Evolutionary conservation across 2,888 invertebrate genomes (phyloP).

Genomic region (Patella pellucida): DNA sequence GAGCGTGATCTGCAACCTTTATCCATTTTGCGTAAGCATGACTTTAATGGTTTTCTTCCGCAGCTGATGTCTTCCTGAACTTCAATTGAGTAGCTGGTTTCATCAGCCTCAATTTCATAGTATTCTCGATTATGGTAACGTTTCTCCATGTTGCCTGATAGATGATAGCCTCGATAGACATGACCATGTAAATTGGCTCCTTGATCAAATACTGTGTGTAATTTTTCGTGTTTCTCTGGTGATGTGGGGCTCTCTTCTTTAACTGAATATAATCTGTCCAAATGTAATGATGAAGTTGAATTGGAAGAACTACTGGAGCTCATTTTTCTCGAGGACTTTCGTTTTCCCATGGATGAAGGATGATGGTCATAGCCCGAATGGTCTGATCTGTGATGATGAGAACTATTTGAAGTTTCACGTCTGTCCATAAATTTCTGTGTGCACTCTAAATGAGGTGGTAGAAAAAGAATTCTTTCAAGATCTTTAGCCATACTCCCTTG

Average conservation of each 20-base stretch:
- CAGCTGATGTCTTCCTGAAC: slow-evolving; percentile 17
- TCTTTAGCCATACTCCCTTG: slow-evolving; percentile 33
- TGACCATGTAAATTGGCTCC: slow-evolving; percentile 2
- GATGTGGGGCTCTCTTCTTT: slow-evolving; percentile 57
- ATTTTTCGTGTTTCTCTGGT: slow-evolving; percentile 37
- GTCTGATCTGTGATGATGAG: neutral
- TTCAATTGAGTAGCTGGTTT: slow-evolving; percentile 6
- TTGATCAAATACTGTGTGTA: slow-evolving; percentile 6
- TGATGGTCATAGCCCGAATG: slow-evolving; percentile 5
- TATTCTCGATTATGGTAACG: slow-evolving; percentile 10
- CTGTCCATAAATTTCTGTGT: slow-evolving; percentile 14
- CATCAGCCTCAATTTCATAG: slow-evolving; percentile 4
- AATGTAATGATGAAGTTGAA: slow-evolving; percentile 20
- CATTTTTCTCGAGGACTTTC: neutral
- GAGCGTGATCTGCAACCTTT: slow-evolving; percentile 51
- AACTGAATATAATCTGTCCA: slow-evolving; percentile 51
- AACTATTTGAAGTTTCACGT: neutral
- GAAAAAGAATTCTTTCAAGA: slow-evolving; percentile 55
- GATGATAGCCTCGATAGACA: neutral
- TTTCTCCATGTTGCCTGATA: slow-evolving; percentile 10
- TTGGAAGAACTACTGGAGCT: slow-evolving; percentile 7
- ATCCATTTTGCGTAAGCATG: slow-evolving; percentile 56
- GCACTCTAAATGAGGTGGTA: slow-evolving; percentile 58
- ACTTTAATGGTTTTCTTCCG: slow-evolving; percentile 60
- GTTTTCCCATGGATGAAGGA: slow-evolving; percentile 1